These are phyloP conservation scores for Pseudococcus longispinus DNA, from an alignment of 2,888 invertebrate species.

Conservation along the genomic window DNA sequence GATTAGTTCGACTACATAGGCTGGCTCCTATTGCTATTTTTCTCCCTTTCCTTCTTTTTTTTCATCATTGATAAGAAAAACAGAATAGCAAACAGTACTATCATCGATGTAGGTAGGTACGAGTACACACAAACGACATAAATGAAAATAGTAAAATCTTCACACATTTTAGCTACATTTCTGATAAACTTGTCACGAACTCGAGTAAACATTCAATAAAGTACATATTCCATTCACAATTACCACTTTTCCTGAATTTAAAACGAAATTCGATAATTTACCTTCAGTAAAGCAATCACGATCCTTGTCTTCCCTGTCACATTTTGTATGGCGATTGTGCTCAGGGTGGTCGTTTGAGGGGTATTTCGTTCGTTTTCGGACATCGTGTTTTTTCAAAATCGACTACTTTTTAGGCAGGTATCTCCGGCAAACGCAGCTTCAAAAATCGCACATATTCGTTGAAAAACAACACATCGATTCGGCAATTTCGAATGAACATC, in stretches of 20 bases:
- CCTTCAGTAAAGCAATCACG: slow-evolving; percentile 87
- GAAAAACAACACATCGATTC: neutral
- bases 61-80: too few species aligned
- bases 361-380: slow-evolving; percentile 58
- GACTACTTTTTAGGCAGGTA: neutral
- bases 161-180: too few species aligned
- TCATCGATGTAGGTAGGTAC: too few species aligned
- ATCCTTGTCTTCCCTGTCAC: slow-evolving; percentile 75
- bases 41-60: too few species aligned
- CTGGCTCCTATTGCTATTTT: too few species aligned
- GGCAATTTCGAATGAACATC: neutral
- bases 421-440: too few species aligned
- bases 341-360: slow-evolving; percentile 79
- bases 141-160: too few species aligned
- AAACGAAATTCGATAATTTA: slow-evolving; percentile 63
- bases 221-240: neutral
- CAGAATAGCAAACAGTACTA: too few species aligned
- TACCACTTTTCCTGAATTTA: neutral
- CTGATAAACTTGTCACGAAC: too few species aligned
- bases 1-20: neutral
- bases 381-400: slow-evolving; percentile 26
- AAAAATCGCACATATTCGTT: neutral
- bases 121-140: too few species aligned
- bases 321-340: slow-evolving; percentile 89
- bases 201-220: neutral